Base-by-base conservation (phyloP, 2,113 vertebrate species). In the Tragelaphus buxtoni region DNA sequence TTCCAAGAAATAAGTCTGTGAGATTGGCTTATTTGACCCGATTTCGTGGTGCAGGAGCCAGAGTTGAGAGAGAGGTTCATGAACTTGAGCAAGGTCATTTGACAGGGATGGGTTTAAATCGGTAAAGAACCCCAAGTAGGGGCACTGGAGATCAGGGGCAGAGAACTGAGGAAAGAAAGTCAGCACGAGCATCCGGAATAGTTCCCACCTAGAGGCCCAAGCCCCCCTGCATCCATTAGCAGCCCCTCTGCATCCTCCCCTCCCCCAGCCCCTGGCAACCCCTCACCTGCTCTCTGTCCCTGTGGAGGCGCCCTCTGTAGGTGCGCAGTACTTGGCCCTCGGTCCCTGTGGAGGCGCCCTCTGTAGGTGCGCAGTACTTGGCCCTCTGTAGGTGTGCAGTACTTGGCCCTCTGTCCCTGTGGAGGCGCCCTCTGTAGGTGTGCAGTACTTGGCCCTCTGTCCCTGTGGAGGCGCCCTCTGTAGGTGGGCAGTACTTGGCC, bases 141-240 rank as follows among this genome's bases (percentile, higher is more conserved):
- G 35, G 10, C 14, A 1, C 61, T 0, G 4, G 24, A 61, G 32
- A 26, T 7, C 7, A 14, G 26, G 61, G 16, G 47, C 51, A 45
- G 60, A 81, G 42, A 49, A 17, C 20, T 5, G 17, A 47, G 35
- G 45, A 55, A 55, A 39, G 10, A 30, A 28, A 9, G 18, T 18
- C 30, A n/a, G 32, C 5, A 2, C 0, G 0, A 47, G 26, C 20
- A 2, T 0, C 1, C 1, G 22, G 58, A 22, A 55, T 0, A 10
- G 10, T 9, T 28, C 49, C 26, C 32, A 28, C 12, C 45, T 5
- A 16, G 12, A 47, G 63, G 39, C 26, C 2, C 28, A 11, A 0
- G 5, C 4, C 24, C 12, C 13, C 39, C 39, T 12, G 28, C 18
- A 12, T 18, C 56, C 6, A 0, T 8, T 0, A 5, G 82, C 56